Evolutionary conservation across 30 jellyfish, hydroid and myxozoan genomes (phyloP), one percentile per base, ranked within the genome.

Genomic region (Nemopilema nomurai): DNA sequence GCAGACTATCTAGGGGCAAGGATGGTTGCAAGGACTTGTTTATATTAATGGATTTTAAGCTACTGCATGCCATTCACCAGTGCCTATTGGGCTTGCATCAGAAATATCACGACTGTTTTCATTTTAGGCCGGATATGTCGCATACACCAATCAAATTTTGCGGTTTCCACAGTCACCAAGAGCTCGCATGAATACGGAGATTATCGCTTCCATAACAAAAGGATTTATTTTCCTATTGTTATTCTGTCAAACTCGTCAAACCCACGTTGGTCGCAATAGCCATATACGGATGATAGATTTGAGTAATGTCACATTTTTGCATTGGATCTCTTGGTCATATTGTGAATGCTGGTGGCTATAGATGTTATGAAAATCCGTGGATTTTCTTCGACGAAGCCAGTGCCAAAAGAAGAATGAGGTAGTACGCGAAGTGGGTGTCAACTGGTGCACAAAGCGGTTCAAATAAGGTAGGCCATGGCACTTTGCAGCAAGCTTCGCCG

Each of bases 221-320:
- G 71, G 52, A 31, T 27, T 21, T 27, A 9, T 51, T 72, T 16
- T 16, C 25, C 65, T 22, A 18, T 83, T 83, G 86, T 83, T 18
- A 8, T 16, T 22, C 86, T 84, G 93, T 84, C 93, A 84, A 16
- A 70, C 74, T 74, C 82, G 27, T 84, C 93, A 73, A 68, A 25
- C 8, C 62, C 87, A 84, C 93, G 93, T 84, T 86, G 77, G 77
- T 7, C 33, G 32, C 22, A 4, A 49, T 29, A 16, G 18, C 93
- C 93, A 71, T 24, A 73, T 73, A 74, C 20, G 93, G 93, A 0
- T 18, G 21, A 4, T 18, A 67, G 63, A 82, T 62, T 28, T 67
- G 33, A 51, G 49, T 18, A 25, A 29, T 80, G 89, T 80, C 79
- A 80, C 89, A 63, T 80, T 26, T 70, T 50, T 22, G 20, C 31